Evolutionary conservation across 1,140 invertebrate genomes (phyloP), one percentile per base, ranked within the genome.

Genomic region (Harpegnathos saltator): DNA sequence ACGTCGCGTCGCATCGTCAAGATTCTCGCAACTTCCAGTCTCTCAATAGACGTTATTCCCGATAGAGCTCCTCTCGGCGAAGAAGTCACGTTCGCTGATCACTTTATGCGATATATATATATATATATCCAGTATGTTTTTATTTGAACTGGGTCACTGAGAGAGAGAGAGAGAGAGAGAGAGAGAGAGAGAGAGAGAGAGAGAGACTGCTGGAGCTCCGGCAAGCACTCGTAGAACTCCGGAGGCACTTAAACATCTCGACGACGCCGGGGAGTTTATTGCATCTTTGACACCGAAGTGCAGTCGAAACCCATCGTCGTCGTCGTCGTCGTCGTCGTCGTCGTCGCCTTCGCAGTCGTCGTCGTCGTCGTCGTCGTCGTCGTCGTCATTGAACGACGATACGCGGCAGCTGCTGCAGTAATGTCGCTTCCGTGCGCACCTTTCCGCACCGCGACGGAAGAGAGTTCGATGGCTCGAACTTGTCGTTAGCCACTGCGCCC

Each of bases 91-190:
- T 80, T 59, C 65, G 75, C 52, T 80, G 75, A 80, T 80, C 75
- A 80, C 29, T 80, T 80, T 69, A 80, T 58, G 75, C 29, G 52
- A 33, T 80, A 71, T 48, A 80, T 4, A n/a, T n/a, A n/a, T n/a
- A n/a, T n/a, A n/a, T n/a, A n/a, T n/a, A n/a, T n/a, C 22, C 24
- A 69, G 83, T 88, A 87, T 90, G 89, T 90, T 91, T 91, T 91
- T 91, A 90, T 89, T 90, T 86, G 19, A 89, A 89, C 85, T 91
- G 75, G 89, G 89, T 90, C 88, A 88, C 69, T 73, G 82, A 5
- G 29, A 33, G 29, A 33, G 29, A 5, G 29, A 33, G 5, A 5
- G 29, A 44, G 38, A 44, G 38, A 44, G 38, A 44, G 7, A 44
- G 38, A 44, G 7, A 44, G 38, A 9, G 38, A 44, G 38, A 44